Percentiles rank a stretch among this genome's conserved stretches.
phyloP scores from a whole-genome alignment of 2,113 vertebrate species.

The Myotis yumanensis region DNA sequence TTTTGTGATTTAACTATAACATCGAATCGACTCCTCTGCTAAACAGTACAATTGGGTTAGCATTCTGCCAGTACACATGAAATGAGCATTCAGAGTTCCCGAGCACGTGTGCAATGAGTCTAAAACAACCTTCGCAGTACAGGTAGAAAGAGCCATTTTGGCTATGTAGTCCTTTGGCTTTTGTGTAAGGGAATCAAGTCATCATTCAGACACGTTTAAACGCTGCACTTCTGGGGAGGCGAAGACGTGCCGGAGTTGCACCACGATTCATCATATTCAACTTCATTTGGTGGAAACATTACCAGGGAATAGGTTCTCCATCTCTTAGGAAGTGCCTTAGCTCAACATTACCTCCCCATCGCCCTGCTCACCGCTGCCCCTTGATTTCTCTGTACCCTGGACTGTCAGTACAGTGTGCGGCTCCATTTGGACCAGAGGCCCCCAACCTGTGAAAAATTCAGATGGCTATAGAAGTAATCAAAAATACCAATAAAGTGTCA shows the following conservation, averaged over 20 bases:
- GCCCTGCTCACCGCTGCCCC: slow-evolving; percentile 73
- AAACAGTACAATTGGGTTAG: not conserved
- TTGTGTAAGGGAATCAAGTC: slow-evolving; percentile 51
- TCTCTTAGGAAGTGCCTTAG: slow-evolving; percentile 83
- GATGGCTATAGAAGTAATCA: slow-evolving; percentile 86
- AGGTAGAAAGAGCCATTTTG: not conserved
- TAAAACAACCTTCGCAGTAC: not conserved
- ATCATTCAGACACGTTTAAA: slow-evolving; percentile 73
- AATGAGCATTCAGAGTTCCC: not conserved
- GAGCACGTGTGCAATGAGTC: not conserved
- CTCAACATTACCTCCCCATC: slow-evolving; percentile 81
- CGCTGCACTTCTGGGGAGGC: slow-evolving; percentile 74
- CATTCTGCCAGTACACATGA: not conserved
- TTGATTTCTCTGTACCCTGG: slow-evolving; percentile 83
- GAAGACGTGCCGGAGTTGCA: slow-evolving; percentile 71
- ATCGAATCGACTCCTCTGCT: not conserved
- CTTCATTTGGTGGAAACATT: slow-evolving; percentile 85
- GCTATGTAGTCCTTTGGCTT: slow-evolving; percentile 10
- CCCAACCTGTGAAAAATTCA: slow-evolving; percentile 88
- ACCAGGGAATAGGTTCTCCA: slow-evolving; percentile 81
- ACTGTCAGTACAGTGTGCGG: slow-evolving; percentile 70
- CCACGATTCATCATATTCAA: slow-evolving; percentile 85
- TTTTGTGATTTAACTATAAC: not conserved
- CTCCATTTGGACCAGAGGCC: slow-evolving; percentile 82
- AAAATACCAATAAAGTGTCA: slow-evolving; percentile 90